Conservation (phyloP, 2,113 vertebrate genomes). For the Pogona vitticeps region DNA sequence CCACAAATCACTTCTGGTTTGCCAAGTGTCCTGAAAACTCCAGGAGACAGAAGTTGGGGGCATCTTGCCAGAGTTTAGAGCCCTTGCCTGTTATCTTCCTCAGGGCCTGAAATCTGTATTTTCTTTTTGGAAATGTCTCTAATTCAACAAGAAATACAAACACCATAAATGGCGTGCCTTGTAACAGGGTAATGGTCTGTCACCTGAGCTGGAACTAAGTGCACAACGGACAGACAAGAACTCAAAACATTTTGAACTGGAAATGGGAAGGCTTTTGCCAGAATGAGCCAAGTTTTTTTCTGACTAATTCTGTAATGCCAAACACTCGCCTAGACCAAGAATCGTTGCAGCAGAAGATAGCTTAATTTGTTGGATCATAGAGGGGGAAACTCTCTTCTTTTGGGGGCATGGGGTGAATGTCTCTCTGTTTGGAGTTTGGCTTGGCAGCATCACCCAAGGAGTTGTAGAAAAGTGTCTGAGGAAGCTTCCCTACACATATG, state of each 20-base stretch:
- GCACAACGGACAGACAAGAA: not conserved
- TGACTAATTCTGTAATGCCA: not conserved
- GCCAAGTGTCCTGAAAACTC: too few relatives aligned
- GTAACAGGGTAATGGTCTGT: rapidly evolving
- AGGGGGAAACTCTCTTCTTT: conserved; percentile 37
- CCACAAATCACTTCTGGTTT: not conserved
- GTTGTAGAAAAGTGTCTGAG: conserved; percentile 37
- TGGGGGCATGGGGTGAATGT: conserved; percentile 36
- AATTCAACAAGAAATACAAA: rapidly evolving
- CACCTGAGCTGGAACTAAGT: conserved; percentile 2
- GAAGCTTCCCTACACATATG: too few relatives aligned
- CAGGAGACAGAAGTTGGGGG: not conserved
- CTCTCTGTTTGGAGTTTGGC: conserved; percentile 48
- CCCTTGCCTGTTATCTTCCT: not conserved
- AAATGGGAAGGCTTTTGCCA: not conserved
- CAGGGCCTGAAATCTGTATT: not conserved
- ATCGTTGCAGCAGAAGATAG: conserved; percentile 9
- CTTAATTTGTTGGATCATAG: conserved; percentile 38
- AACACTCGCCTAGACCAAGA: not conserved
- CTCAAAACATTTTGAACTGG: too few relatives aligned
- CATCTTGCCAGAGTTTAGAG: not conserved
- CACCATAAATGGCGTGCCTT: rapidly evolving
- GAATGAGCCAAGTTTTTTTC: conserved; percentile 14
- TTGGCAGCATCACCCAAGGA: conserved; percentile 48
- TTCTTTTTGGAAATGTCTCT: not conserved